Base-by-base conservation (phyloP, 2,797 vertebrate species). In the Hippocampus kuda region DNA sequence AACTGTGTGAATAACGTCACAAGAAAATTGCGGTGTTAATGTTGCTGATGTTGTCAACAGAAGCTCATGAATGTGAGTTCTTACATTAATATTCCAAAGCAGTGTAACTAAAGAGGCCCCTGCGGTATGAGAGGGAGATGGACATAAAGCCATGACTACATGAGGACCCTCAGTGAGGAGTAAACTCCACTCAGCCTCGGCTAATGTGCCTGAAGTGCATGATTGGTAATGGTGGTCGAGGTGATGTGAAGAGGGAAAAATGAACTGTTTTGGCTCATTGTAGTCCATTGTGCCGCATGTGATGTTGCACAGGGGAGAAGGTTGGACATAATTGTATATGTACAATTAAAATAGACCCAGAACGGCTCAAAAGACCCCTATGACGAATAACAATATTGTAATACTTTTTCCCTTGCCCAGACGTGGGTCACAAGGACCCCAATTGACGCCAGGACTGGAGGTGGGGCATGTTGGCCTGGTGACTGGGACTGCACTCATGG, bases 141-240 rank as follows among this genome's bases (percentile, higher is more conserved):
- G 81, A 81, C 82, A 74, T 77, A 73, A 80, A 76, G 44, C 72
- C 10, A 63, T 60, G 8, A 66, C 73, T 53, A 51, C 65, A 74
- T 30, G 68, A 85, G 81, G 80, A 83, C 81, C 67, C 79, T 85
- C 70, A 77, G 61, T 1, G 72, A 77, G 73, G 74, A 85, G 81
- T 75, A 15, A 20, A 68, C 38, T 42, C 68, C 76, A 72, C 82
- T 86, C 72, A 70, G 81, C 76, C 70, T 75, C 75, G 77, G 62
- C 80, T 82, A 83, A 85, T 84, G 79, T 72, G 74, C 80, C 69
- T 78, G 75, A 85, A 88, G 83, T 64, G 83, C 78, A 75, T 83
- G 78, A 84, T 86, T 80, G 78, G 76, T 64, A 83, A 80, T 56
- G 18, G 6, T 61, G 75, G 71, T 75, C 74, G 66, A 78, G 66